Percentiles rank a stretch among this genome's conserved stretches.
These are phyloP conservation scores for Uromys caudimaculatus DNA, from an alignment of 2,797 vertebrate species.

Conservation along the genomic window DNA sequence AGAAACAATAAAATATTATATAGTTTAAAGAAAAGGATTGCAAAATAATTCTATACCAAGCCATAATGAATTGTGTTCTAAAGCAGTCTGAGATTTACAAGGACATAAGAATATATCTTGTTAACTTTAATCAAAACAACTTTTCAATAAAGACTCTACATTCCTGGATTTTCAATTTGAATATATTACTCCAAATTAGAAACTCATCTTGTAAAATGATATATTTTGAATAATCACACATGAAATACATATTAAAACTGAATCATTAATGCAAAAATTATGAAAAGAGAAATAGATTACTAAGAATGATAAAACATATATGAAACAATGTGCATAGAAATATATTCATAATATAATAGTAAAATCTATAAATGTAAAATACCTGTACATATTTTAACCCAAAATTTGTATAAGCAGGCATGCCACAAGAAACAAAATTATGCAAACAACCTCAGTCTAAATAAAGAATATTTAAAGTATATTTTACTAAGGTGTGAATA, in stretches of 20 bases:
- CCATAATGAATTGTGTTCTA: background rate
- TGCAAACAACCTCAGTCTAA: background rate
- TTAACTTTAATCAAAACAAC: background rate
- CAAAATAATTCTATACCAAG: background rate
- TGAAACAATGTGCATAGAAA: background rate
- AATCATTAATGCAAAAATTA: background rate
- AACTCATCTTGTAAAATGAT: background rate
- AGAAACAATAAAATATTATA: background rate
- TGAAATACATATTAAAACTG: background rate
- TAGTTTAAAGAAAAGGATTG: background rate
- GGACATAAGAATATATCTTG: background rate
- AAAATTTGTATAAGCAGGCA: background rate
- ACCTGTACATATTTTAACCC: background rate
- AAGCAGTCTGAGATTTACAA: background rate
- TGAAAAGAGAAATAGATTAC: background rate
- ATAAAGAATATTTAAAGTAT: background rate
- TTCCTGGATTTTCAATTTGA: background rate
- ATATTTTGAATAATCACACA: background rate
- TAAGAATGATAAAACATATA: background rate
- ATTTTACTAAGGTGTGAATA: background rate
- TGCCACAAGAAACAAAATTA: background rate
- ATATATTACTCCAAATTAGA: background rate
- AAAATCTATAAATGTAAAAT: background rate
- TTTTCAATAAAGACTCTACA: background rate
- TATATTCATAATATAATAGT: background rate